A percentile compares a stretch with the other conserved stretches of the same genome.
Conservation (phyloP, 1,140 invertebrate genomes). For the Stegodyphus dumicola region DNA sequence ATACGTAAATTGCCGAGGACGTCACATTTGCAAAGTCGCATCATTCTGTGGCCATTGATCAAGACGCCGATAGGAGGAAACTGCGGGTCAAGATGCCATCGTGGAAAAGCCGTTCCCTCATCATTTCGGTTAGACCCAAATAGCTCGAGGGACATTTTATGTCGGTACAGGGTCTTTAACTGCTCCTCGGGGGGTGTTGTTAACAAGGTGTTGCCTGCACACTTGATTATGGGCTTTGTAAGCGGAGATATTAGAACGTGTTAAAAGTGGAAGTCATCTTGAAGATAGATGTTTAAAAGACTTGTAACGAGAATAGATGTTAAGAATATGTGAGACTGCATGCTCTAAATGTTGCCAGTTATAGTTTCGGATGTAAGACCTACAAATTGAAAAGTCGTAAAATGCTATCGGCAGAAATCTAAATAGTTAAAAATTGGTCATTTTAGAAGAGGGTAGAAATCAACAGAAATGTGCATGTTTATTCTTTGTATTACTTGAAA, state of each 20-base stretch:
- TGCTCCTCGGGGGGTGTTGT: not conserved
- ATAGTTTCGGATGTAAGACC: too few relatives aligned
- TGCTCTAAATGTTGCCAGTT: too few relatives aligned
- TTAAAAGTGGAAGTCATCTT: not conserved
- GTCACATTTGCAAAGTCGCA: constrained; percentile 25
- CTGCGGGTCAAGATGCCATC: constrained; percentile 11
- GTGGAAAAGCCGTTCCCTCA: constrained; percentile 19
- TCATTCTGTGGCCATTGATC: constrained; percentile 26
- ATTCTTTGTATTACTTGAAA: too few relatives aligned
- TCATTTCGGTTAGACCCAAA: constrained; percentile 13
- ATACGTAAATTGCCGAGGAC: constrained; percentile 30
- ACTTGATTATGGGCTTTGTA: not conserved
- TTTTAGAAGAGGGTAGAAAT: too few relatives aligned
- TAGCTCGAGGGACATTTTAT: constrained; percentile 22
- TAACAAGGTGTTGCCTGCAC: constrained; percentile 32
- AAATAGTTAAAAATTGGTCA: too few relatives aligned
- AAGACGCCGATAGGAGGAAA: not conserved
- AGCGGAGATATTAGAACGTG: not conserved
- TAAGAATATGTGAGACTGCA: too few relatives aligned
- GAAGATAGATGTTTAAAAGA: too few relatives aligned
- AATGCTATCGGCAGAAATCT: too few relatives aligned
- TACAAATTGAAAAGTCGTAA: too few relatives aligned
- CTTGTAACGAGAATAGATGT: too few relatives aligned
- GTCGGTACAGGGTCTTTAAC: not conserved
- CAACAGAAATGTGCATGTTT: too few relatives aligned